Evolutionary conservation across 2,888 invertebrate genomes (phyloP).

Genomic region (Sicus ferrugineus): DNA sequence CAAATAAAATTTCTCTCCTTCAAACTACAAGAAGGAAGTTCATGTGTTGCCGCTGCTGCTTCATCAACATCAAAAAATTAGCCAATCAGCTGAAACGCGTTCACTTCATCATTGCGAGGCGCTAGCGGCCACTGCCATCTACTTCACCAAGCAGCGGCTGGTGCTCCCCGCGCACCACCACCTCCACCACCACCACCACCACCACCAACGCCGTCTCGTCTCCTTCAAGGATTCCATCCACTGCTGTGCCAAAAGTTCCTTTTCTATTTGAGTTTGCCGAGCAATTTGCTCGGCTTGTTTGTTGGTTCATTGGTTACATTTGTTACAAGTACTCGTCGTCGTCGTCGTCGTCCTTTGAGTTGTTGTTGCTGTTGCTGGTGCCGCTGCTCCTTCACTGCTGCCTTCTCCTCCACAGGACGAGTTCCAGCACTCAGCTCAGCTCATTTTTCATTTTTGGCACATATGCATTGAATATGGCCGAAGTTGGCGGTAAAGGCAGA

Average conservation of each 20-base stretch:
- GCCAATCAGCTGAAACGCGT: slow-evolving; percentile 29
- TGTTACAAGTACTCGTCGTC: slow-evolving; percentile 24
- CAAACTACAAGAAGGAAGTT: slow-evolving; percentile 2
- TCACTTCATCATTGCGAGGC: slow-evolving; percentile 3
- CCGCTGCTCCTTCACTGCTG: neutral
- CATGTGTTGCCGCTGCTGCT: neutral
- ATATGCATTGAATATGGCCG: slow-evolving; percentile 31
- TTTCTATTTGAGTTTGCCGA: slow-evolving; percentile 32
- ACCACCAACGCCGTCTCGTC: neutral
- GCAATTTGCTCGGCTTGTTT: slow-evolving; percentile 34
- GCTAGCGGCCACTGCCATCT: neutral
- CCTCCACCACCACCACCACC: neutral
- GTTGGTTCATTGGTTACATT: slow-evolving; percentile 35
- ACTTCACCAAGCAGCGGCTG: neutral
- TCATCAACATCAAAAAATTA: slow-evolving; percentile 32
- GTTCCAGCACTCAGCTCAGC: neutral
- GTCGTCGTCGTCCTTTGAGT: neutral
- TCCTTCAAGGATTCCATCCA: neutral
- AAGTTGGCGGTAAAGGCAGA: neutral
- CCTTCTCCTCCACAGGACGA: neutral
- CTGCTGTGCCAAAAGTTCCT: slow-evolving; percentile 22
- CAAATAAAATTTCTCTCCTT: slow-evolving; percentile 23
- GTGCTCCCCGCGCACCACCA: neutral
- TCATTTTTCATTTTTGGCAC: slow-evolving; percentile 34
- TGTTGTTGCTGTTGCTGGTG: neutral